These are phyloP conservation scores for Ariopsis seemanni DNA, from an alignment of 2,113 vertebrate genomes.

Conservation along the genomic window DNA sequence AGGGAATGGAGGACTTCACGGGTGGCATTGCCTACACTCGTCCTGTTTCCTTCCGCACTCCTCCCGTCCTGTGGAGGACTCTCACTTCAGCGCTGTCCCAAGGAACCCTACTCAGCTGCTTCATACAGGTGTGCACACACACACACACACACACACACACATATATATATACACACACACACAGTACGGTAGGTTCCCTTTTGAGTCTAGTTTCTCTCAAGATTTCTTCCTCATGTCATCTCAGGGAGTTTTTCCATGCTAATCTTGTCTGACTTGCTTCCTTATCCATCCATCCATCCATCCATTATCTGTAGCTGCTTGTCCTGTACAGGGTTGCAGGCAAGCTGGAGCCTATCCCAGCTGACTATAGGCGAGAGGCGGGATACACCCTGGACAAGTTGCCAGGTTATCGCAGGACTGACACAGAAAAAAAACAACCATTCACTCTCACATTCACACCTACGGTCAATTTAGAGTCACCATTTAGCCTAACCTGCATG, in stretches of 20 bases:
- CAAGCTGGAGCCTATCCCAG: too few species aligned
- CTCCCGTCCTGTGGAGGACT: conserved; percentile 71
- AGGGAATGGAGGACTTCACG: conserved; percentile 82
- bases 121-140: conserved; percentile 68
- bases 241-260: not conserved
- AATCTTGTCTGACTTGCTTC: not conserved
- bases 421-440: too few species aligned
- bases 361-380: too few species aligned
- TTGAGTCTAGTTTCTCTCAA: not conserved
- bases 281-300: not conserved
- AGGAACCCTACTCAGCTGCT: conserved; percentile 75
- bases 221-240: not conserved
- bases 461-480: too few species aligned
- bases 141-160: conserved; percentile 57
- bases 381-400: too few species aligned
- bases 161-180: not conserved
- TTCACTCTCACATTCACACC: too few species aligned
- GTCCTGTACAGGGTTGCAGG: too few species aligned
- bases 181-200: not conserved
- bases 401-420: too few species aligned
- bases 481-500: too few species aligned
- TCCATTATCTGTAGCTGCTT: too few species aligned
- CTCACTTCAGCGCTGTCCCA: conserved; percentile 66
- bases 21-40: conserved; percentile 75
- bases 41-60: conserved; percentile 60